A percentile compares a stretch with the other conserved stretches of the same genome.
Conservation (phyloP, 2,113 vertebrate genomes). For the Clarias magur region DNA sequence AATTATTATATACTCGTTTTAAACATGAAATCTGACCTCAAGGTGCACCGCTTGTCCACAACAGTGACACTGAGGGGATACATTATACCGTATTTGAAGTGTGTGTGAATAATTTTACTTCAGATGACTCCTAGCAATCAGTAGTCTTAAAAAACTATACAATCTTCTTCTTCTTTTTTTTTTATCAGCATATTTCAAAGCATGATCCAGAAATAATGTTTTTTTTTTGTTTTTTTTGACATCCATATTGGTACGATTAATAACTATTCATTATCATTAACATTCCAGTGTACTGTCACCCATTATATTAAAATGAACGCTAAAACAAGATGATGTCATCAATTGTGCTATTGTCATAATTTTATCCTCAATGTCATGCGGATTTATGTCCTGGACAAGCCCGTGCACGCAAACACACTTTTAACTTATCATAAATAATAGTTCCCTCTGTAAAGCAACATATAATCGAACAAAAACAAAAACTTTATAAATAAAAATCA, state of each 20-base stretch:
- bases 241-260: background rate
- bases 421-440: conserved; percentile 74
- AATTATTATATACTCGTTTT: conserved; percentile 75
- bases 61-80: conserved; percentile 5
- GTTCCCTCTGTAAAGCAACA: conserved; percentile 55
- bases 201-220: background rate
- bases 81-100: background rate
- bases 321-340: background rate
- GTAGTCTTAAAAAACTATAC: background rate
- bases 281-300: background rate
- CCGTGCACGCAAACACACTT: conserved; percentile 33
- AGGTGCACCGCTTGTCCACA: conserved; percentile 37
- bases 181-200: background rate
- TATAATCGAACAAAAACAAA: conserved; percentile 41
- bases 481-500: conserved; percentile 73
- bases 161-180: background rate
- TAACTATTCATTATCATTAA: background rate
- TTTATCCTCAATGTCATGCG: conserved; percentile 11
- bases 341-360: background rate
- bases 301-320: background rate
- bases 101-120: too few species aligned
- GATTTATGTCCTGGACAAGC: conserved; percentile 17
- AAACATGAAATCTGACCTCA: conserved; percentile 52
- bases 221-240: background rate
- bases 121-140: background rate